A percentile compares a stretch with the other conserved stretches of the same genome.
phyloP scores from a whole-genome alignment of 2,113 vertebrate species.

The Lichenostomus cassidix region DNA sequence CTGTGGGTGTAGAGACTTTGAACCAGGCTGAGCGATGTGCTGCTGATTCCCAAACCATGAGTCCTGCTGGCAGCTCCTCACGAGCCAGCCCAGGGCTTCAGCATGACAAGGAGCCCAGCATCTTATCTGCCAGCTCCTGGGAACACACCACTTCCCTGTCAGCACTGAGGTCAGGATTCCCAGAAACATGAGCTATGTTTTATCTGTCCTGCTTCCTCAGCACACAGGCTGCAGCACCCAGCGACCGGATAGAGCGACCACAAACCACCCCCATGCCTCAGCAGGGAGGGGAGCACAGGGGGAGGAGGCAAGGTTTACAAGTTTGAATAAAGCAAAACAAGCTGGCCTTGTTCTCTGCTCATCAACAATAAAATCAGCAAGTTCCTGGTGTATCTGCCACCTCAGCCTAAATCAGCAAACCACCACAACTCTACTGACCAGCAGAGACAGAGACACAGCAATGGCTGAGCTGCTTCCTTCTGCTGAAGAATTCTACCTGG shows the following conservation, averaged over 20 bases:
- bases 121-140: conserved; percentile 32
- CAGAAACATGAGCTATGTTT: conserved; percentile 21
- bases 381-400: background rate
- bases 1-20: background rate
- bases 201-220: conserved; percentile 53
- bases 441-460: background rate
- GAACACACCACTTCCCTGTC: conserved; percentile 9
- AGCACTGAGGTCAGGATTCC: conserved; percentile 54
- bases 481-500: background rate
- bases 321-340: background rate
- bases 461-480: background rate
- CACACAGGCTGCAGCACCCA: background rate
- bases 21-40: background rate
- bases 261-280: background rate
- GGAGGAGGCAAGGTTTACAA: background rate
- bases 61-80: background rate
- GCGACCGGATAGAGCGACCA: conserved; percentile 33
- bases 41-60: background rate
- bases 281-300: background rate
- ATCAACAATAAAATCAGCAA: background rate
- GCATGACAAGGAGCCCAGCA: background rate
- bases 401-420: background rate
- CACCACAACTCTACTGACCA: background rate
- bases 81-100: background rate
- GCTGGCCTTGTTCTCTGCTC: background rate